Conservation (phyloP, 2,113 vertebrate species). For the Tragelaphus strepsiceros region DNA sequence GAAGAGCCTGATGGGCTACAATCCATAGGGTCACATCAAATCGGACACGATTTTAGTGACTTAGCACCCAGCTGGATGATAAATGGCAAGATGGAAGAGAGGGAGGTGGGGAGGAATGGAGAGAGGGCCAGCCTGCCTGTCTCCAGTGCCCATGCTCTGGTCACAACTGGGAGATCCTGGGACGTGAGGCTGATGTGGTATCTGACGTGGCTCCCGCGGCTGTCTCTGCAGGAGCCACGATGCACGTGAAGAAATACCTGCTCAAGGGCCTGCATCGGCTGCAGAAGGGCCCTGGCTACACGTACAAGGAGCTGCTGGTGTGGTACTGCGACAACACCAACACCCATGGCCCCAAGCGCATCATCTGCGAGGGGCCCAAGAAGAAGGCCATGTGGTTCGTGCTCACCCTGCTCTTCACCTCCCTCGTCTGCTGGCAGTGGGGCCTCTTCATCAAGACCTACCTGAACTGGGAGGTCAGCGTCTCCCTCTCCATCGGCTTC, state of each 20-base stretch:
- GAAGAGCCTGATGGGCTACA: not conserved
- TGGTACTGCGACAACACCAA: conserved; percentile 89
- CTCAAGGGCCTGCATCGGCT: conserved; percentile 81
- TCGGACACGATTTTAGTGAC: not conserved
- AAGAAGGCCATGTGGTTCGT: conserved; percentile 86
- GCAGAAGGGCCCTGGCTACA: conserved; percentile 86
- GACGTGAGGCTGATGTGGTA: accelerated
- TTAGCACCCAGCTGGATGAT: not conserved
- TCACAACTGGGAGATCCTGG: accelerated
- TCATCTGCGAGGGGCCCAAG: conserved; percentile 86
- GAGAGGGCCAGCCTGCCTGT: not conserved
- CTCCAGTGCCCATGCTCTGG: not conserved
- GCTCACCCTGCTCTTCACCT: conserved; percentile 81
- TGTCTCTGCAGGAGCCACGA: conserved; percentile 27
- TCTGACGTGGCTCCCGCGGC: accelerated
- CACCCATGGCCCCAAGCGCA: conserved; percentile 86
- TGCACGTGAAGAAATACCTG: conserved; percentile 80
- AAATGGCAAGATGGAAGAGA: not conserved
- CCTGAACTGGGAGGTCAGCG: conserved; percentile 83
- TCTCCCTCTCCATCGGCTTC: conserved; percentile 82
- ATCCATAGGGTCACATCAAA: not conserved
- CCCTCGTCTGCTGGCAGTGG: conserved; percentile 87
- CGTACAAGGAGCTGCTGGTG: conserved; percentile 85
- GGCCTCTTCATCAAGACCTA: conserved; percentile 83
- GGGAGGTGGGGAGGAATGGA: not conserved